These are phyloP conservation scores for Lasioglossum oenotherae DNA, from an alignment of 2,888 invertebrate genomes.

Conservation along the genomic window DNA sequence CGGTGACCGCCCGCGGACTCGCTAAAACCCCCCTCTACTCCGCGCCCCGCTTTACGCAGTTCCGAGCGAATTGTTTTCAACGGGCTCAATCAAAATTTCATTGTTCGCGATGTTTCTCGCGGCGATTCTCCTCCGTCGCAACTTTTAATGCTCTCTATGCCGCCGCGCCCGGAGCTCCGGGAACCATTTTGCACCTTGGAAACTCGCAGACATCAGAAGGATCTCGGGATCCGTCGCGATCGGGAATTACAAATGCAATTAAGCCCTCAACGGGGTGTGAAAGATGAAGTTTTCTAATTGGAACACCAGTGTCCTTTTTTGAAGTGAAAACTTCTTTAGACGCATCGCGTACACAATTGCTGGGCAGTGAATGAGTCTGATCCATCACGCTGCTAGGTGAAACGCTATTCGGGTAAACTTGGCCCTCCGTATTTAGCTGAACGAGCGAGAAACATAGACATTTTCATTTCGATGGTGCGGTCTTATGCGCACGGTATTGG, in stretches of 20 bases:
- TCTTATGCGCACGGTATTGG: too few species aligned
- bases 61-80: background rate
- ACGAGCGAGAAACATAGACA: too few species aligned
- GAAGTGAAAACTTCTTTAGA: too few species aligned
- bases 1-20: background rate
- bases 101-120: background rate
- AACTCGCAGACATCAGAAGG: background rate
- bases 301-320: too few species aligned
- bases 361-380: too few species aligned
- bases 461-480: too few species aligned
- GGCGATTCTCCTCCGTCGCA: background rate
- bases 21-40: background rate
- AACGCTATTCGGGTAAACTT: too few species aligned
- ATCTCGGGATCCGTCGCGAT: background rate
- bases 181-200: background rate
- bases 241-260: background rate
- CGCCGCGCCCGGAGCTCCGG: background rate
- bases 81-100: conserved; percentile 2
- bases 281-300: too few species aligned
- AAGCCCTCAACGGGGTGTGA: too few species aligned
- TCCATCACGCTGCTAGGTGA: too few species aligned
- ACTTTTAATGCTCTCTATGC: background rate
- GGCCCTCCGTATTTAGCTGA: too few species aligned
- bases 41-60: background rate
- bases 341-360: too few species aligned